Conservation (phyloP, 2,888 invertebrate species). For the Brachyptera risi region DNA sequence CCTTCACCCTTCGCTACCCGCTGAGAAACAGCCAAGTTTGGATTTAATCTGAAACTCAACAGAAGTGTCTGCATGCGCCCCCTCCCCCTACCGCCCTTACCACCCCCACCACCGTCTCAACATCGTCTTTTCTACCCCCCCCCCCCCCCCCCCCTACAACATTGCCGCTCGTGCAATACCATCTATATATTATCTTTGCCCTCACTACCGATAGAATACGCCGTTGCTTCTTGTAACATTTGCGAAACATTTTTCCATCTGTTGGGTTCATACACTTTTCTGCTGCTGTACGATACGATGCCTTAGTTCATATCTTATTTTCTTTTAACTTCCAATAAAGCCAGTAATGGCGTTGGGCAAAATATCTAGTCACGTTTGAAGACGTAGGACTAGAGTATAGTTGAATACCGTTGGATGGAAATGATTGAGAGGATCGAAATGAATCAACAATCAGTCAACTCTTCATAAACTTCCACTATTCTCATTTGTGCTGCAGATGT, state of each 20-base stretch:
- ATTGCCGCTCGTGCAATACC: background rate
- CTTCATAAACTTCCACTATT: too few relatives aligned
- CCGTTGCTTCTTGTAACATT: conserved; percentile 22
- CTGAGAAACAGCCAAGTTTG: conserved; percentile 24
- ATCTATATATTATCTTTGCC: background rate
- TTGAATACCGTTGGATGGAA: too few relatives aligned
- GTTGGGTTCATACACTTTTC: background rate
- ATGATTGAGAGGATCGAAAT: too few relatives aligned
- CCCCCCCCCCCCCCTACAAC: background rate
- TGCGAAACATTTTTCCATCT: conserved; percentile 24
- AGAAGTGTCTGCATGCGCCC: background rate
- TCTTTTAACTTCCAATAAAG: too few relatives aligned
- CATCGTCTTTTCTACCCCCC: background rate
- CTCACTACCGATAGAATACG: conserved; percentile 22
- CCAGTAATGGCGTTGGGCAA: too few relatives aligned
- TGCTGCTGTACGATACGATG: too few relatives aligned
- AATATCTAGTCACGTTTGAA: too few relatives aligned
- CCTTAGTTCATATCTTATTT: too few relatives aligned
- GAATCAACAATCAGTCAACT: too few relatives aligned
- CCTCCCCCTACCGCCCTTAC: background rate
- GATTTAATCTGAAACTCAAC: conserved; percentile 28
- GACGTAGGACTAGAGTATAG: too few relatives aligned
- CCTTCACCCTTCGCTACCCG: background rate
- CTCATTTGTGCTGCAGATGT: too few relatives aligned
- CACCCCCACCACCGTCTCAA: background rate